Evolutionary conservation across 2,888 invertebrate genomes (phyloP), one percentile per base, ranked within the genome.

Genomic region (Athripsodes cinereus): DNA sequence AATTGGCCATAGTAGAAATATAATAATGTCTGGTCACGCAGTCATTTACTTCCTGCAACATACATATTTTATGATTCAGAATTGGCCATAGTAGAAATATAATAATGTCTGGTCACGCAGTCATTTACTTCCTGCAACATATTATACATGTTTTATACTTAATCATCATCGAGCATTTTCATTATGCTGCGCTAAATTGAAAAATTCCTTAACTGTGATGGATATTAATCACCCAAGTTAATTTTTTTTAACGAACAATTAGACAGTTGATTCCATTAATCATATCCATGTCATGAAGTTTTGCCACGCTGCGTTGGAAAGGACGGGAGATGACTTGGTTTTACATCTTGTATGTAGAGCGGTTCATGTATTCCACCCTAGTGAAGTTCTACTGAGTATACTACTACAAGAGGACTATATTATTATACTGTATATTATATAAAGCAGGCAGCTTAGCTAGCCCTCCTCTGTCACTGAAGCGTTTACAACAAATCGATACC

Each of bases 251-350:
- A 55, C 34, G 50, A 34, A 47, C 50, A 55, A 50, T 50, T 55
- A 50, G 49, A 49, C 55, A 50, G 22, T 22, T 40, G 35, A 55
- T 55, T 50, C 31, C 49, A 55, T 55, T 55, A 40, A 55, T 55
- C 55, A 55, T 55, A 35, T 46, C 54, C 54, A 2, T 48, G 46
- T 54, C 54, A 54, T 22, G n/a, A 11, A 20, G 34, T 16, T 35
- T 52, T n/a, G 34, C 35, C 13, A 22, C 26, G 26, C 10, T 26
- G 26, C 10, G 3, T 26, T 10, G 5, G 26, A 10, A 26, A 26
- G 26, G 48, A 26, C 20, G 3, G 34, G 54, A 19, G 48, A 54
- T 54, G 31, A 54, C 54, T 54, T 53, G 46, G 46, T 53, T 54
- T 54, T 48, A 54, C 54, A 49, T 54, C 48, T 21, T 54, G 47